Percentiles rank a stretch among this genome's conserved stretches.
Conservation (phyloP, 1,140 invertebrate species). For the Uloborus diversus region DNA sequence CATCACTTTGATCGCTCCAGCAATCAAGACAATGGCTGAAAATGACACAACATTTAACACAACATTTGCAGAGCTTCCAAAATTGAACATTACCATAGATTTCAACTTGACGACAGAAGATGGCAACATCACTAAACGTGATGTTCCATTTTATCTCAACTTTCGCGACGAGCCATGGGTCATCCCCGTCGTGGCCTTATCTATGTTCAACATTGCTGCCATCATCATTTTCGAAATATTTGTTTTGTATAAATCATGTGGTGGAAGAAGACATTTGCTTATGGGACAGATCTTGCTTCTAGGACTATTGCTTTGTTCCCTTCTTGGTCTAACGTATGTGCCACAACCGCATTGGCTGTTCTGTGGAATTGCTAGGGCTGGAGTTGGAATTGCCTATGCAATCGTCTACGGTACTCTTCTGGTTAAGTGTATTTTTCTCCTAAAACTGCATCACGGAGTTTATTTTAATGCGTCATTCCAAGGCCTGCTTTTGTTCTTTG, state of each 20-base stretch:
- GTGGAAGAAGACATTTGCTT: constrained; percentile 83
- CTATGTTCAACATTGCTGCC: constrained; percentile 79
- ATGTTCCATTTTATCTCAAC: constrained; percentile 37
- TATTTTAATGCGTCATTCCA: constrained; percentile 91
- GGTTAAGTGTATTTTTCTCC: constrained; percentile 91
- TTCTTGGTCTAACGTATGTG: constrained; percentile 80
- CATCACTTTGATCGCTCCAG: too few relatives aligned
- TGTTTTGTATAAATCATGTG: constrained; percentile 83
- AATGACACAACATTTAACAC: too few relatives aligned
- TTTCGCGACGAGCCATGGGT: constrained; percentile 78
- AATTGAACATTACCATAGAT: too few relatives aligned
- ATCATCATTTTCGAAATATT: constrained; percentile 88
- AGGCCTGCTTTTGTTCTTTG: constrained; percentile 86
- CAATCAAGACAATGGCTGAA: too few relatives aligned
- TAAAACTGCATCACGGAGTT: constrained; percentile 88
- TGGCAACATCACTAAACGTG: not conserved
- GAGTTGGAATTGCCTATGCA: constrained; percentile 85
- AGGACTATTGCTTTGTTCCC: constrained; percentile 84
- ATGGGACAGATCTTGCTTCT: constrained; percentile 90
- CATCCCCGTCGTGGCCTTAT: constrained; percentile 80
- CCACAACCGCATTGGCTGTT: constrained; percentile 76
- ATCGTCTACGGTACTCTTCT: constrained; percentile 90
- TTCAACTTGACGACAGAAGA: not conserved
- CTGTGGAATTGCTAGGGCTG: constrained; percentile 84
- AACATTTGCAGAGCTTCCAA: too few relatives aligned